Evolutionary conservation across 2,797 vertebrate species (phyloP).

Genomic region (Tapirus indicus): DNA sequence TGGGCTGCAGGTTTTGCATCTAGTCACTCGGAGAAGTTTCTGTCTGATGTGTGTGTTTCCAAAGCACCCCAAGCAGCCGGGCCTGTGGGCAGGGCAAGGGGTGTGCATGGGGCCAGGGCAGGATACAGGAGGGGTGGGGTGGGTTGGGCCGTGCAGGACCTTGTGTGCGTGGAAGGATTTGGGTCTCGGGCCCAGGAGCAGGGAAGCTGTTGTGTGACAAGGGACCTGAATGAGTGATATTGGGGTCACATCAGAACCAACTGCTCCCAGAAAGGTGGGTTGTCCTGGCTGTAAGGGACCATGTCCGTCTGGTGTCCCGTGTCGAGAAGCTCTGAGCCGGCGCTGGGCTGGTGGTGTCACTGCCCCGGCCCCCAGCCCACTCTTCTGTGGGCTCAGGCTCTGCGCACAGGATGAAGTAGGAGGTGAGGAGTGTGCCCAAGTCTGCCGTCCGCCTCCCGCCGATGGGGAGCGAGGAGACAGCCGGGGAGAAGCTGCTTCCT

Average conservation of each 20-base stretch:
- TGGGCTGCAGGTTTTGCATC: background rate
- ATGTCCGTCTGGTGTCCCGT: fast-evolving
- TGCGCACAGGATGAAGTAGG: background rate
- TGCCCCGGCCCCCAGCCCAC: background rate
- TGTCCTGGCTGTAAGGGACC: background rate
- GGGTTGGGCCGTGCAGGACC: background rate
- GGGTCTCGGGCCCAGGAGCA: background rate
- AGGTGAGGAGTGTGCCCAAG: background rate
- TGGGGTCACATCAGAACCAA: fast-evolving
- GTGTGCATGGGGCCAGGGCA: too few relatives aligned
- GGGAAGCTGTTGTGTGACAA: background rate
- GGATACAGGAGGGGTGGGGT: fast-evolving
- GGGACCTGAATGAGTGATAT: background rate
- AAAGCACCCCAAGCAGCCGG: fast-evolving
- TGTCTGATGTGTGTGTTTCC: background rate
- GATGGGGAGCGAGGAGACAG: fast-evolving
- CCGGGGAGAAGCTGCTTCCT: background rate
- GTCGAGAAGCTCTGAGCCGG: background rate
- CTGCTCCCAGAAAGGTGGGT: background rate
- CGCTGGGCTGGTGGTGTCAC: background rate
- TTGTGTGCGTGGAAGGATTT: background rate
- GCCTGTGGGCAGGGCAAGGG: background rate
- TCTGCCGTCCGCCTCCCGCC: background rate
- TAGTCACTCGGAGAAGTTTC: fast-evolving
- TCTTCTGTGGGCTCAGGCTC: background rate